phyloP scores from a whole-genome alignment of 2,113 vertebrate genomes.

The Setophaga coronata region DNA sequence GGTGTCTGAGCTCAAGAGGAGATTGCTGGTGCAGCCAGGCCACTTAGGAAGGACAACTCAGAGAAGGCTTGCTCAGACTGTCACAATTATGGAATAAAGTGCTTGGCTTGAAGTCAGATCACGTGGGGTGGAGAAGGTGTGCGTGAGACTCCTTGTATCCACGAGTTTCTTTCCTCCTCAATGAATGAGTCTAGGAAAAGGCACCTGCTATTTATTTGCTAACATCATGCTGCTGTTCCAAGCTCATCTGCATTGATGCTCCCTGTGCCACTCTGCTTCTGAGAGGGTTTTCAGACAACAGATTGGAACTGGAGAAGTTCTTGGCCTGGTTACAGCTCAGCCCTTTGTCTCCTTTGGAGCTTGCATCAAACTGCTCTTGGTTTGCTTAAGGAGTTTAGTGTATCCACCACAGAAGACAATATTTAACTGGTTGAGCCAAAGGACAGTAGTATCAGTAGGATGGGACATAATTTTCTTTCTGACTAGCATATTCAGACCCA shows the following conservation, averaged over 20 bases:
- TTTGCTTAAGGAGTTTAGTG: not conserved
- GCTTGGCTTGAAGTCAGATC: not conserved
- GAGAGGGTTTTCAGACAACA: not conserved
- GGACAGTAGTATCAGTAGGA: not conserved
- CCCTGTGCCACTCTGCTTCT: not conserved
- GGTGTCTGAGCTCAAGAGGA: not conserved
- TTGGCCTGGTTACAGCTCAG: not conserved
- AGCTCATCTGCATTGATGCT: not conserved
- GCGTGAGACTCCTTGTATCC: not conserved
- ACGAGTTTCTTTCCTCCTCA: not conserved
- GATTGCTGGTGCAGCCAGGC: not conserved
- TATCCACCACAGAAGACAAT: not conserved
- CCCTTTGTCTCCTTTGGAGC: not conserved
- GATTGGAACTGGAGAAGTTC: not conserved
- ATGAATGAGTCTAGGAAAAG: not conserved
- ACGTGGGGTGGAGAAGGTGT: not conserved
- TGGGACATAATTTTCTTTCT: not conserved
- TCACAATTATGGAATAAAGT: not conserved
- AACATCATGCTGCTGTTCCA: accelerated
- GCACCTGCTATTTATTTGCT: accelerated
- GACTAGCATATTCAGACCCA: not conserved
- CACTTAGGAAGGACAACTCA: accelerated
- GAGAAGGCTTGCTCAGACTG: not conserved
- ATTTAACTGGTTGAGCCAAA: not conserved
- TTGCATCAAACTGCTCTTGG: not conserved